These are phyloP conservation scores for Stegodyphus dumicola DNA, from an alignment of 1,140 invertebrate species.

Conservation along the genomic window DNA sequence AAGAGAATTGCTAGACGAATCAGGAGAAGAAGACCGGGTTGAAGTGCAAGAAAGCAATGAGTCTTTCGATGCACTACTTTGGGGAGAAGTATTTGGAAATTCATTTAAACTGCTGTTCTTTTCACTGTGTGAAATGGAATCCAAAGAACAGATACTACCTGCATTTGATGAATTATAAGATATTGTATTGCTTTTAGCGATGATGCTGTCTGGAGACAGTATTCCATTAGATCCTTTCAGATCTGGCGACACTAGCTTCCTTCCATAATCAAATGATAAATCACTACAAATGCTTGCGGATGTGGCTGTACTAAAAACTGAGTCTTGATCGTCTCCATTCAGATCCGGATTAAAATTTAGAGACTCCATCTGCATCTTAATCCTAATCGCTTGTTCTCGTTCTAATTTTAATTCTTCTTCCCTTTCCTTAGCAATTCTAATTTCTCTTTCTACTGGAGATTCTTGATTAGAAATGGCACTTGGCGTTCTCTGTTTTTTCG, in stretches of 20 bases:
- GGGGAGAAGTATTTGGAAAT: constrained; percentile 12
- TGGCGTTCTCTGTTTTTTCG: not conserved
- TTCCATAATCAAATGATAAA: constrained; percentile 36
- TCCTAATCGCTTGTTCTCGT: constrained; percentile 33
- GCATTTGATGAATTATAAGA: constrained; percentile 37
- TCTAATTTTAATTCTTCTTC: constrained; percentile 45
- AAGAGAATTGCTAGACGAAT: constrained; percentile 34
- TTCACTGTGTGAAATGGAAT: constrained; percentile 37
- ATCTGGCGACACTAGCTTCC: constrained; percentile 1
- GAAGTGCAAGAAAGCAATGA: not conserved
- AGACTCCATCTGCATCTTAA: constrained; percentile 31
- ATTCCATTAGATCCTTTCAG: no score
- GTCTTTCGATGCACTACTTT: constrained; percentile 4
- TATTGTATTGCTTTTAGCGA: constrained; percentile 23
- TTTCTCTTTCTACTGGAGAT: constrained; percentile 43
- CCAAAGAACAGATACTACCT: constrained; percentile 33
- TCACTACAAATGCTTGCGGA: constrained; percentile 50
- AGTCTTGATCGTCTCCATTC: constrained; percentile 30
- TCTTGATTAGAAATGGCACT: constrained; percentile 23
- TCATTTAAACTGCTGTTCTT: constrained; percentile 7
- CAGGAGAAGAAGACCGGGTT: constrained; percentile 14
- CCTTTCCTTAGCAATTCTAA: constrained; percentile 40
- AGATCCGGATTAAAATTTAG: constrained; percentile 2
- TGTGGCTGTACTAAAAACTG: constrained; percentile 4
- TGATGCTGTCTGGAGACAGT: constrained; percentile 1